Evolutionary conservation across 2,113 vertebrate species (phyloP).

Genomic region (Emberiza fucata): DNA sequence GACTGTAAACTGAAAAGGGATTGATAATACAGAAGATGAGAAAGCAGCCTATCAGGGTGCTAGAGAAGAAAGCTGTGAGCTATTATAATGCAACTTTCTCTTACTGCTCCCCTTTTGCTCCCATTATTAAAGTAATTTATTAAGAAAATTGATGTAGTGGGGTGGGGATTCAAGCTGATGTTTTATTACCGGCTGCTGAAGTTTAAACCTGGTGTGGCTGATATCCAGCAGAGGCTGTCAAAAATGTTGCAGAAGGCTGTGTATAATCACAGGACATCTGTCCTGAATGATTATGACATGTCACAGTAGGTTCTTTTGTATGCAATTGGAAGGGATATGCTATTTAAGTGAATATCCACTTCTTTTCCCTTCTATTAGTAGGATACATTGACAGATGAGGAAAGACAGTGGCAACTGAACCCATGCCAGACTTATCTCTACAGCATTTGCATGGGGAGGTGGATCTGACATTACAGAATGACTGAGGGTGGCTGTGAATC

Average conservation of each 20-base stretch:
- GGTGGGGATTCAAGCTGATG: neutral
- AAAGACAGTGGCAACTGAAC: constrained; percentile 3
- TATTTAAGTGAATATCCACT: neutral
- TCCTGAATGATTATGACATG: neutral
- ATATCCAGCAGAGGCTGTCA: neutral
- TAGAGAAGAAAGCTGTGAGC: neutral
- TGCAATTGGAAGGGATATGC: neutral
- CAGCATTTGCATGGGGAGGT: neutral
- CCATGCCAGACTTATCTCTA: neutral
- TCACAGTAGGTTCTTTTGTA: neutral
- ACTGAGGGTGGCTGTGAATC: neutral
- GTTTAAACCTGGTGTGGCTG: neutral
- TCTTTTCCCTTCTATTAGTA: neutral
- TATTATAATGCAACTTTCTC: neutral
- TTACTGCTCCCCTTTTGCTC: neutral
- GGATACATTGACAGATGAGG: constrained; percentile 7
- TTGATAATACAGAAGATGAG: neutral
- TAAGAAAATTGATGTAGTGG: neutral
- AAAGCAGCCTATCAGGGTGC: neutral
- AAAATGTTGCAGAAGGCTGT: neutral
- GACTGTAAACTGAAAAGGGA: neutral
- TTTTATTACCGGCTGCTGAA: neutral
- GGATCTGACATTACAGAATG: neutral
- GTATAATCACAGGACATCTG: neutral
- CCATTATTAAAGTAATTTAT: neutral